Conservation (phyloP, 2,113 vertebrate genomes). For the Thryonomys swinderianus region DNA sequence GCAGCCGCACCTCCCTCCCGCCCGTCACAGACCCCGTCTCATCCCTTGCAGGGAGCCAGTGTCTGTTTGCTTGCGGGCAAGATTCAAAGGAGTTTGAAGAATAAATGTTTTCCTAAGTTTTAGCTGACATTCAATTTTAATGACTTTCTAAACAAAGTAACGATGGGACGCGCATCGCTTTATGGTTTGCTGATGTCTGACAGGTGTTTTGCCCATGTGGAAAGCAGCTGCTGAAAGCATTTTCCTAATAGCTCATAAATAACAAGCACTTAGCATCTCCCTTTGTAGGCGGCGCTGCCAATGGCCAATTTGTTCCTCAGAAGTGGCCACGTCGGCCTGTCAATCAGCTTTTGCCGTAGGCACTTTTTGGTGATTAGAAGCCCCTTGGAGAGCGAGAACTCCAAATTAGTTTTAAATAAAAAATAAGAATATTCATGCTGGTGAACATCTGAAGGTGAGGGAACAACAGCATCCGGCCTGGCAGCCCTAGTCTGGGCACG, state of each 20-base stretch:
- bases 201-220: slow-evolving; percentile 91
- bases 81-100: slow-evolving; percentile 87
- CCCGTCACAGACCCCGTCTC: slow-evolving; percentile 1
- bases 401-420: slow-evolving; percentile 99
- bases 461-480: slow-evolving; percentile 90
- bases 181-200: slow-evolving; percentile 86
- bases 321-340: slow-evolving; percentile 94
- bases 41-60: slow-evolving; percentile 53
- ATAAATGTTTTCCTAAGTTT: slow-evolving; percentile 87
- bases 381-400: slow-evolving; percentile 96
- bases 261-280: slow-evolving; percentile 87
- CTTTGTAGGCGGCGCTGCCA: slow-evolving; percentile 88
- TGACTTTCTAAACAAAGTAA: slow-evolving; percentile 91
- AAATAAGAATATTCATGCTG: slow-evolving; percentile 99
- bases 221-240: slow-evolving; percentile 88
- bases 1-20: slow-evolving; percentile 6
- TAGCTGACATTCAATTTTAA: slow-evolving; percentile 90
- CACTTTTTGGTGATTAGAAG: slow-evolving; percentile 98
- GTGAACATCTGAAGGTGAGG: slow-evolving; percentile 96
- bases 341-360: slow-evolving; percentile 96
- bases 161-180: slow-evolving; percentile 78
- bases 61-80: slow-evolving; percentile 71
- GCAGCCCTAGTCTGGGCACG: slow-evolving; percentile 66
- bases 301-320: slow-evolving; percentile 90
- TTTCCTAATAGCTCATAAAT: slow-evolving; percentile 89